Percentiles rank a stretch among this genome's conserved stretches.
phyloP scores from a whole-genome alignment of 2,888 invertebrate species.

The Eupithecia insigniata region DNA sequence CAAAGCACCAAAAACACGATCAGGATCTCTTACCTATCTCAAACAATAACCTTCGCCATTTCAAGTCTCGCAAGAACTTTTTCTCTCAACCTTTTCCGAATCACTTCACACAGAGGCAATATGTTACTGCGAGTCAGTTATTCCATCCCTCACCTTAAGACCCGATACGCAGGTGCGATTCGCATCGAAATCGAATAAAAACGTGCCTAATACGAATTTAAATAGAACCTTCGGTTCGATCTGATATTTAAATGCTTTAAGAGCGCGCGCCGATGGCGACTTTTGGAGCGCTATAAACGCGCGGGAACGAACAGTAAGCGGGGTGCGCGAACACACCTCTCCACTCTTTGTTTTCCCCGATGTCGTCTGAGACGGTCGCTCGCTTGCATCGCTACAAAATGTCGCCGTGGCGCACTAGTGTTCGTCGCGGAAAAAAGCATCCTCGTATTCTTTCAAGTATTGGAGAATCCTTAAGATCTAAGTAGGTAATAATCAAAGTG shows the following conservation, averaged over 20 bases:
- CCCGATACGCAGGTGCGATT: constrained; percentile 42
- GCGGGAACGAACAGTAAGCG: too few relatives aligned
- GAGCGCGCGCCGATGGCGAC: too few relatives aligned
- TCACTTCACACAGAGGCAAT: constrained; percentile 35
- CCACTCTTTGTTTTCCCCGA: too few relatives aligned
- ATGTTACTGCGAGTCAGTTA: constrained; percentile 34
- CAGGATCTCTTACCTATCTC: not conserved
- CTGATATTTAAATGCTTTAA: constrained; percentile 11
- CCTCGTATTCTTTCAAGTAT: too few relatives aligned
- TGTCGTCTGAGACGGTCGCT: too few relatives aligned
- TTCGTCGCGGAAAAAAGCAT: too few relatives aligned
- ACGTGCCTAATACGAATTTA: constrained; percentile 40
- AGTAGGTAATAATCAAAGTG: too few relatives aligned
- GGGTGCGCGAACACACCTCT: too few relatives aligned
- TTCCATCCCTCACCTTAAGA: constrained; percentile 36
- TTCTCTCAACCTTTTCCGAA: constrained; percentile 30
- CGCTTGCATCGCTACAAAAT: too few relatives aligned
- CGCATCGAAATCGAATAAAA: constrained; percentile 45
- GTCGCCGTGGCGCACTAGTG: too few relatives aligned
- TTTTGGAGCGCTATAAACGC: too few relatives aligned
- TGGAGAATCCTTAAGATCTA: too few relatives aligned
- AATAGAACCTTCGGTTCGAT: constrained; percentile 33
- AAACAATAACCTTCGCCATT: constrained; percentile 17
- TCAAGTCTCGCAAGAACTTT: constrained; percentile 6
- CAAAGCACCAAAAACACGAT: not conserved